Conservation (phyloP, 2,113 vertebrate genomes). For the Coptodon rendalli region DNA sequence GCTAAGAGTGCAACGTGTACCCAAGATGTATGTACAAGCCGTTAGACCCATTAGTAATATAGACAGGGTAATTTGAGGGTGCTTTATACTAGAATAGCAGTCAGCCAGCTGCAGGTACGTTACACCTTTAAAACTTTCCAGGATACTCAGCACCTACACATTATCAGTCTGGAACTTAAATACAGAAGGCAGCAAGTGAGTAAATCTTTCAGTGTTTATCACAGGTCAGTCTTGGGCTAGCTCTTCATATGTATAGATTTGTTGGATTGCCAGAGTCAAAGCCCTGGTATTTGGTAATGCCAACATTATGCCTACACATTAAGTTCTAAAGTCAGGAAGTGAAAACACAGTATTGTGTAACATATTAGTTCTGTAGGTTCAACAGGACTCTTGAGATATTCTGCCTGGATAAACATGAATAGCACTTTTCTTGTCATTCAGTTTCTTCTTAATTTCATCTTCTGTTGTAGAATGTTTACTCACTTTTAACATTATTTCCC, state of each 20-base stretch:
- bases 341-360: conserved; percentile 37
- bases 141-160: neutral
- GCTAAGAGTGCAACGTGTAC: neutral
- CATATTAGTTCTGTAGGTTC: neutral
- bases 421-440: conserved; percentile 6
- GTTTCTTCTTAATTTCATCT: neutral
- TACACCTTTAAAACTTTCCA: conserved; percentile 32
- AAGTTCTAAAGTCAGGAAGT: neutral
- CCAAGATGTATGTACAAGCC: neutral
- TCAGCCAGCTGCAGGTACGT: conserved; percentile 71
- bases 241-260: neutral
- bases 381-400: neutral
- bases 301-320: neutral
- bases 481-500: neutral
- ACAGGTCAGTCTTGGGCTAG: neutral
- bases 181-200: neutral
- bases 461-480: conserved; percentile 1
- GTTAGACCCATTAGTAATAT: neutral
- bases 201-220: neutral
- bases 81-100: conserved; percentile 59
- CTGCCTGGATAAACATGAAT: neutral
- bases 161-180: neutral
- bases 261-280: neutral
- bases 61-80: conserved; percentile 15
- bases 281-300: neutral